Evolutionary conservation across 2,888 invertebrate genomes (phyloP), one percentile per base, ranked within the genome.

Genomic region (Lepidochitona cinerea): DNA sequence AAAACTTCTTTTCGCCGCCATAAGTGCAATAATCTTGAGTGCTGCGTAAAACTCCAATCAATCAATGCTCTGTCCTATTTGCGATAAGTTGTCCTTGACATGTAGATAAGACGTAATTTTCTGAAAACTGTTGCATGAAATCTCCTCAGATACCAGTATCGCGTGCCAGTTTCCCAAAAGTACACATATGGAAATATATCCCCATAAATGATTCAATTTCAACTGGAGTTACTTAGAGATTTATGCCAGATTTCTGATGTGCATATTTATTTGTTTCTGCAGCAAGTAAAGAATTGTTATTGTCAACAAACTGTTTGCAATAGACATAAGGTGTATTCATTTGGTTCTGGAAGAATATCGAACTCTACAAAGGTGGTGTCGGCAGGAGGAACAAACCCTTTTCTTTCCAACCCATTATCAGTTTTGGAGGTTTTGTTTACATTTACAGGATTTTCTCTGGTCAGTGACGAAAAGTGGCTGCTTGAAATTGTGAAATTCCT

Each of bases 191-290:
- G n/a, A 78, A 66, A 37, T 69, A 74, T 59, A 78, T 70, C 1
- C 79, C 77, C 49, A 79, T 71, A n/a, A 72, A 59, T 35, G 68
- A 37, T 37, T 75, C 72, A 32, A 77, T 71, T 54, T 79, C 79
- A 41, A 65, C 35, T 26, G 41, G 23, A 37, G 66, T 67, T 37
- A 26, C 32, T 35, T 74, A 41, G 32, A 54, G n/a, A 29, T 23
- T 41, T 37, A 32, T 36, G 18, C 74, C 71, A 71, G 26, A 32
- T 37, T 74, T 71, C 53, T 74, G 66, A 26, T 37, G 23, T 14
- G 53, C 53, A 67, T 74, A 71, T 32, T 33, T 37, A 41, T 74
- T 74, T 14, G 71, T 52, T 52, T 71, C 41, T 23, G 68, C 71
- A 7, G 67, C 68, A 23, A 67, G 23, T 32, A 37, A 35, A 5